These are phyloP conservation scores for Pungitius pungitius DNA, from an alignment of 2,113 vertebrate species.

Conservation along the genomic window DNA sequence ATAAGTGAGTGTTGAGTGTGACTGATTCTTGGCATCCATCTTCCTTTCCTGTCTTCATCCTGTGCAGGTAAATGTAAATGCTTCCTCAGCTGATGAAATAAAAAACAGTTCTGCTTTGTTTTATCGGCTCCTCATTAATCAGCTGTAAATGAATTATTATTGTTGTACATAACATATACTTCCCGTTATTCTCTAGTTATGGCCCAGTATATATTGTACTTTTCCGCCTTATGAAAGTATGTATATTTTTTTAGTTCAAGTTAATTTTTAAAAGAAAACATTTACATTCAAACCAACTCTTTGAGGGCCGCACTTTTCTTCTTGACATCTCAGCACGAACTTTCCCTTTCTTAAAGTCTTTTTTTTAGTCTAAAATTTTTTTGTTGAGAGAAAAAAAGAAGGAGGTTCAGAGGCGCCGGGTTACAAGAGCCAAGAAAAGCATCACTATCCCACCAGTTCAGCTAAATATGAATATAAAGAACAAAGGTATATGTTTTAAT, in stretches of 20 bases:
- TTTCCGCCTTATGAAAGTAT: not conserved
- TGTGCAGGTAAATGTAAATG: too few species aligned
- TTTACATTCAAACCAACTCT: not conserved
- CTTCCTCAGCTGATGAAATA: too few species aligned
- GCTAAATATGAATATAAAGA: slow-evolving; percentile 28
- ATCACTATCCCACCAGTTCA: slow-evolving; percentile 17
- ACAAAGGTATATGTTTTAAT: slow-evolving; percentile 66
- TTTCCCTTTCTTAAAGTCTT: slow-evolving; percentile 4
- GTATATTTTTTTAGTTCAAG: not conserved
- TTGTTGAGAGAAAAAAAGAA: not conserved
- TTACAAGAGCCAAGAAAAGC: slow-evolving; percentile 12
- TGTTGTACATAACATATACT: not conserved
- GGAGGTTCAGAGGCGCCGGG: not conserved
- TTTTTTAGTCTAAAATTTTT: too few species aligned
- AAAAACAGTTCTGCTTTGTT: too few species aligned
- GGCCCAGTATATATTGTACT: not conserved
- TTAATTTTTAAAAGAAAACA: not conserved
- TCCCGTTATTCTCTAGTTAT: not conserved
- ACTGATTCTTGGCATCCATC: too few species aligned
- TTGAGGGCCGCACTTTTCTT: not conserved
- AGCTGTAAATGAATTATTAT: too few species aligned
- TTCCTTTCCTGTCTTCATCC: too few species aligned
- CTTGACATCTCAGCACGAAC: not conserved
- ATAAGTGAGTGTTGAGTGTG: not conserved
- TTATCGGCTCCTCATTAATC: too few species aligned